Evolutionary conservation across 2,113 vertebrate species (phyloP), one percentile per base, ranked within the genome.

Genomic region (Poecilia latipinna): DNA sequence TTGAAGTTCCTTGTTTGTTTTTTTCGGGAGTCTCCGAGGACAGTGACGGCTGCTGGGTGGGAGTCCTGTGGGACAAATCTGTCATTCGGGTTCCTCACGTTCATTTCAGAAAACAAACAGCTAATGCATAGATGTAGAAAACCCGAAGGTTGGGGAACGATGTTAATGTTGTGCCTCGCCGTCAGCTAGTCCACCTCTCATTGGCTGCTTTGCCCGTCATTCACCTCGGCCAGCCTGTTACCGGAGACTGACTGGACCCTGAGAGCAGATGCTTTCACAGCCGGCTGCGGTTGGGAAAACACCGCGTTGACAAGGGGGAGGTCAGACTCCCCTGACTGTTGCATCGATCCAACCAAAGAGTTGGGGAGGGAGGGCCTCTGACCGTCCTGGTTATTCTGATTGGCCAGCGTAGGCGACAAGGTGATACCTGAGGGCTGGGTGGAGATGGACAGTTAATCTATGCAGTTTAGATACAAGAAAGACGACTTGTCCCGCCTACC

Each of bases 381-480:
- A 78, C 63, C 64, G 69, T 73, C 37, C 44, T 37, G 68, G 54
- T 69, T 54, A 68, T 65, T 82, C 33, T 17, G 6, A 85, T 75
- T 65, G 65, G 70, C 64, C 33, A 2, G 72, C 3, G 7, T 68
- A 39, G 74, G 61, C 77, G 32, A 48, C 44, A 79, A 24, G 11
- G 35, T 69, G 75, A 80, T 0, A 7, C 67, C 67, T 77, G 82
- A 29, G 71, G 70, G 67, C 77, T 62, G 82, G 83, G 82, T 74
- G 65, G 75, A 77, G 81, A 42, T 15, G 65, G 77, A 82, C 77
- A 31, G 91, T 92, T 85, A 75, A 93, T 92, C 93, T 94, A 94
- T 94, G 93, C 94, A 95, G 93, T 89, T 93, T 90, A 89, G 91
- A 89, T 83, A 83, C 83, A 69, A 82, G 68, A 67, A 76, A 80